Conservation (phyloP, 2,888 invertebrate genomes). For the Thecophora atra region DNA sequence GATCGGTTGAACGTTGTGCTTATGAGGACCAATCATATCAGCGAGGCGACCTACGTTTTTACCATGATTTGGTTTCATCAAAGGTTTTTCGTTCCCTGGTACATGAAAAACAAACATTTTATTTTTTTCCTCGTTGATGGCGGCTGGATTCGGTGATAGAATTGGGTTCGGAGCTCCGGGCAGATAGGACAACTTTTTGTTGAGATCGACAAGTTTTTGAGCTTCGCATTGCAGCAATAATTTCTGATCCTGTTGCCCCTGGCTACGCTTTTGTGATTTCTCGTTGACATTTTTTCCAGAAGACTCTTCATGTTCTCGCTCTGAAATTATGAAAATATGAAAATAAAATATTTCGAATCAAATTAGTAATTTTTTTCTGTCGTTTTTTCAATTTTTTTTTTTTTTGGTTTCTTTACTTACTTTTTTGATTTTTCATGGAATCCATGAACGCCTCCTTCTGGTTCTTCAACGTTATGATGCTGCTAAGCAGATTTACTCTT, state of each 20-base stretch:
- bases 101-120: not conserved
- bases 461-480: slow-evolving; percentile 7
- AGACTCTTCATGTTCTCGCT: not conserved
- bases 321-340: too few relatives aligned
- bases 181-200: not conserved
- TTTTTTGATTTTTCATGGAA: not conserved
- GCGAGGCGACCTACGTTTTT: not conserved
- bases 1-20: not conserved
- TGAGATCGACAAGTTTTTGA: not conserved
- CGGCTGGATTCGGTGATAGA: not conserved
- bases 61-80: not conserved
- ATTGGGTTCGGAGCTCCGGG: slow-evolving; percentile 1
- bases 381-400: not conserved
- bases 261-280: not conserved
- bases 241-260: slow-evolving; percentile 1
- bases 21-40: not conserved
- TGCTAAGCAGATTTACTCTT: not conserved
- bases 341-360: too few relatives aligned
- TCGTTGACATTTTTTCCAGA: not conserved
- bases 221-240: too few relatives aligned
- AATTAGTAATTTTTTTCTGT: too few relatives aligned
- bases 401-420: not conserved
- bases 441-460: slow-evolving; percentile 10
- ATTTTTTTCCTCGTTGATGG: not conserved
- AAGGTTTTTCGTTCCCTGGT: not conserved